Evolutionary conservation across 2,113 vertebrate genomes (phyloP).

Genomic region (Perccottus glenii): DNA sequence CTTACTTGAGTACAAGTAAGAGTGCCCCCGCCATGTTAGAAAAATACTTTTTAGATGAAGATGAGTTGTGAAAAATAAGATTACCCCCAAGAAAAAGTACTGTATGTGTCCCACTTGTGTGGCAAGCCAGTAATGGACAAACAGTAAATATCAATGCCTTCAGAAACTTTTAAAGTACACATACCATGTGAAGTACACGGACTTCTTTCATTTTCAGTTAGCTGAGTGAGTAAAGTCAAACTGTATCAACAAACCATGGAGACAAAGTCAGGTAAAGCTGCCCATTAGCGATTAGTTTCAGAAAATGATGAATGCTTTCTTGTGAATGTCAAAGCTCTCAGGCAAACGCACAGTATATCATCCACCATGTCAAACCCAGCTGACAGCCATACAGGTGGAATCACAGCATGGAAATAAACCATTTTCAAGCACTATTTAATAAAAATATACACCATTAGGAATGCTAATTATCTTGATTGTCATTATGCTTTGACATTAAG

Average conservation of each 20-base stretch:
- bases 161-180: not conserved
- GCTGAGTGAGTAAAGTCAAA: not conserved
- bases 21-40: no score
- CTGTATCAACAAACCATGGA: constrained; percentile 7
- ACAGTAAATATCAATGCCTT: no score
- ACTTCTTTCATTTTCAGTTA: not conserved
- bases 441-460: constrained; percentile 35
- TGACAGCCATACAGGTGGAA: constrained; percentile 41
- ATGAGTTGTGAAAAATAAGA: no score
- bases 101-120: no score
- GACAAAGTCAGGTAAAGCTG: constrained; percentile 24
- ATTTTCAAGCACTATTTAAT: constrained; percentile 53
- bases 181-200: constrained; percentile 7
- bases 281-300: constrained; percentile 36
- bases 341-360: constrained; percentile 29
- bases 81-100: no score
- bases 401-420: constrained; percentile 38
- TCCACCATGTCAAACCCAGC: constrained; percentile 26
- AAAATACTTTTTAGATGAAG: no score
- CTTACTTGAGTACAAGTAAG: no score
- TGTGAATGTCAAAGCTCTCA: constrained; percentile 49
- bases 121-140: no score
- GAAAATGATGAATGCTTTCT: constrained; percentile 48
- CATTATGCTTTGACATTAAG: constrained; percentile 29
- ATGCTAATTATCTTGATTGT: constrained; percentile 43